These are phyloP conservation scores for Alectura lathami DNA, from an alignment of 2,113 vertebrate species.

Conservation along the genomic window DNA sequence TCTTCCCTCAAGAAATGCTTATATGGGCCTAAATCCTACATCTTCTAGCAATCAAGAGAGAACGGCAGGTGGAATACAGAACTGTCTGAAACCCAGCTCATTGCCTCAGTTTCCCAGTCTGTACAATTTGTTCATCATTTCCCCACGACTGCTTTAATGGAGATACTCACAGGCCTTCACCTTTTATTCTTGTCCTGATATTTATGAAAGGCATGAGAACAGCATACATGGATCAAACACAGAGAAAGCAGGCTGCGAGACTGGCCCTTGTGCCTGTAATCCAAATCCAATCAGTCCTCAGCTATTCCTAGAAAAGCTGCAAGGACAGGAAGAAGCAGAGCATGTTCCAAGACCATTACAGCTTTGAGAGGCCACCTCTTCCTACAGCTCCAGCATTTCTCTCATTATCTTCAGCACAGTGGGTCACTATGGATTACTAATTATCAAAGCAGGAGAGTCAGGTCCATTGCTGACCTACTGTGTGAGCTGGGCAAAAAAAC, in stretches of 20 bases:
- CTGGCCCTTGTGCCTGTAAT: neutral
- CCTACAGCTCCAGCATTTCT: neutral
- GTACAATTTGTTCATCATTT: neutral
- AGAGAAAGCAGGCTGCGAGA: neutral
- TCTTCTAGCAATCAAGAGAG: neutral
- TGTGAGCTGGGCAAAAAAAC: neutral
- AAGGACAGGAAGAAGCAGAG: neutral
- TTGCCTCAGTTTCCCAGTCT: neutral
- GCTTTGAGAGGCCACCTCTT: neutral
- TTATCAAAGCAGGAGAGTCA: neutral
- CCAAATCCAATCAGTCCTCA: neutral
- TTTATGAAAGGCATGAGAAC: neutral
- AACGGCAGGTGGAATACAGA: neutral
- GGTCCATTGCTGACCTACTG: neutral
- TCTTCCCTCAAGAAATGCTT: neutral
- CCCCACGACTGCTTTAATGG: neutral
- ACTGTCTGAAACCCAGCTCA: neutral
- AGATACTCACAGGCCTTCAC: neutral
- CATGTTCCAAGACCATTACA: neutral
- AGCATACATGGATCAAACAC: neutral
- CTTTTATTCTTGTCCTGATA: neutral
- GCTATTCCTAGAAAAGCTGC: neutral
- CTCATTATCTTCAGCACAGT: neutral
- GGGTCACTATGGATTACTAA: slow-evolving; percentile 10
- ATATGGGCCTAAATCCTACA: neutral